Evolutionary conservation across 2,797 vertebrate genomes (phyloP), one percentile per base, ranked within the genome.

Genomic region (Ambastaia sidthimunki): DNA sequence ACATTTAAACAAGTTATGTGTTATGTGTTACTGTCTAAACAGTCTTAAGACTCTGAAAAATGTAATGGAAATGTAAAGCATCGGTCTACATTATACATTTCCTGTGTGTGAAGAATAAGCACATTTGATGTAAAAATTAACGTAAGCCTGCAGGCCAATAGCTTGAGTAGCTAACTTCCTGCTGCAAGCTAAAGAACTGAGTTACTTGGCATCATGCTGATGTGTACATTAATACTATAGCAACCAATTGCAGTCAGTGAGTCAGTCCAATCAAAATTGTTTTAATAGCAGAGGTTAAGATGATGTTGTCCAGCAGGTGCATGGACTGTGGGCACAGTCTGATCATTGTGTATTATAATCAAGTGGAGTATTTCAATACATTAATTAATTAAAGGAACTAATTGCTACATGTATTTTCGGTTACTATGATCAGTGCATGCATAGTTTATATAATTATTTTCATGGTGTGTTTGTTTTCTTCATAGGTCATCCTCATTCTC

Each of bases 401-500:
- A 3, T 15, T 50, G 47, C 28, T 50, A 52, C n/a, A 52, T 18
- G 57, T 57, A 21, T 57, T 21, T 57, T 57, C 10, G 21, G 54
- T 11, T 57, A 11, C 9, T 21, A 10, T 57, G 19, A 21, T 57
- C 54, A 57, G 55, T 12, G 9, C 55, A 12, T 23, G 21, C 21
- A 59, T 3, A 7, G 55, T 59, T 59, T 62, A 10, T 59, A n/a
- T 47, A 47, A 70, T 21, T 34, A 0, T 50, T 70, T 78, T 62
- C 1, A 85, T 68, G 59, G 7, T 57, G 0, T 60, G 37, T 83
- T 9, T 79, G 16, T 81, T 83, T 7, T 63, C 25, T 44, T 85
- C 86, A 41, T 87, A 99, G 98, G 97, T 99, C 80, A 98, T 99
- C 91, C 91, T 99, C 85, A 99, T 99, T 88, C 94, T 99, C 87